These are phyloP conservation scores for Gryllus bimaculatus DNA, from an alignment of 1,140 invertebrate genomes.

Conservation along the genomic window DNA sequence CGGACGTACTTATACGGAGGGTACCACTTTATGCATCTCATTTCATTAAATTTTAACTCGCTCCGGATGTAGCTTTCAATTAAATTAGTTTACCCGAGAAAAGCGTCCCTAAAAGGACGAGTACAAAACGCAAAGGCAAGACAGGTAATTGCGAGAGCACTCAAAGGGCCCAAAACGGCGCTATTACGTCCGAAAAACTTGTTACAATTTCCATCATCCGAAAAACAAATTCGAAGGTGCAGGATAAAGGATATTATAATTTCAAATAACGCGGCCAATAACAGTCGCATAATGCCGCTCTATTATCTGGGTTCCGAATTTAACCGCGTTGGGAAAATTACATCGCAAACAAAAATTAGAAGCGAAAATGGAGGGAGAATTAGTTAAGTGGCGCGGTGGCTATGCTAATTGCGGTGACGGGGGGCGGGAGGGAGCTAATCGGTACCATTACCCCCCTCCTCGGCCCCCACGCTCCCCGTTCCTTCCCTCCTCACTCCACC, in stretches of 20 bases:
- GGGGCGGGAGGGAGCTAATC: neutral
- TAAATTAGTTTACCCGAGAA: neutral
- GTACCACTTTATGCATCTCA: neutral
- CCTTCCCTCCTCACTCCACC: too few species aligned
- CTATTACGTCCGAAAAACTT: neutral
- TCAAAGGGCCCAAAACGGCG: neutral
- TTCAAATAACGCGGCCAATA: neutral
- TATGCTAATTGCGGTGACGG: neutral
- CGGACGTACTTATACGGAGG: neutral
- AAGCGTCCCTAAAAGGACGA: neutral
- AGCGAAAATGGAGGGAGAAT: neutral
- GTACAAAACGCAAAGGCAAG: neutral
- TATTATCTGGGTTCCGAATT: neutral
- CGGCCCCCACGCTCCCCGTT: neutral
- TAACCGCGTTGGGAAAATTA: neutral
- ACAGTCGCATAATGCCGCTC: neutral
- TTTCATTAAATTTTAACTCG: neutral
- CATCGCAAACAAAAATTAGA: constrained; percentile 1
- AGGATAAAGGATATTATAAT: neutral
- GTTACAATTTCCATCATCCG: neutral
- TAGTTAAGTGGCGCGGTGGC: neutral
- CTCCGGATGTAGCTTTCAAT: constrained; percentile 1
- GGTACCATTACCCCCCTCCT: neutral
- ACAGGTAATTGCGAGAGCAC: neutral
- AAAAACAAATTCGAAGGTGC: neutral